Evolutionary conservation across 2,113 vertebrate species (phyloP).

Genomic region (Chinchilla lanigera): DNA sequence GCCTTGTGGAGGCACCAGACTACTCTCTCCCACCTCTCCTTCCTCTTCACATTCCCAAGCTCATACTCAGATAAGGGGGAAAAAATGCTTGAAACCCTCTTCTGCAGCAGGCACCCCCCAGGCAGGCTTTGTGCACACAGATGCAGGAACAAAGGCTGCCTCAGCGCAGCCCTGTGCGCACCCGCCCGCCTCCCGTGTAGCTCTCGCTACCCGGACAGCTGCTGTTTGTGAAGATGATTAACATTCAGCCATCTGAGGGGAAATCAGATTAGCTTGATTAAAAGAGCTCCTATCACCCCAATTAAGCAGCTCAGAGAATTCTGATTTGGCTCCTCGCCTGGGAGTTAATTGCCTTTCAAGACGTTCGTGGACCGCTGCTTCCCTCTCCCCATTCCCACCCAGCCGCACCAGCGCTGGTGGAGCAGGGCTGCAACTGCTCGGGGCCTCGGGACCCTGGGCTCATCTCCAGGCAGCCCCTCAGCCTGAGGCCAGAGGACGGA

Average conservation of each 20-base stretch:
- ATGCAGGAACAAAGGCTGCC: slow-evolving; percentile 36
- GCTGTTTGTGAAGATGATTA: slow-evolving; percentile 67
- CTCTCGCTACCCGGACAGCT: slow-evolving; percentile 53
- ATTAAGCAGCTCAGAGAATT: slow-evolving; percentile 59
- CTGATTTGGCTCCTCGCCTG: slow-evolving; percentile 6
- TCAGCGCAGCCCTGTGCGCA: background rate
- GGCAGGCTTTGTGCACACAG: slow-evolving; percentile 39
- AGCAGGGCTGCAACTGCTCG: background rate
- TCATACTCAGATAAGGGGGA: background rate
- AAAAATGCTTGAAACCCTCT: background rate
- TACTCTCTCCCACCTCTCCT: background rate
- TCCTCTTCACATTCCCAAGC: slow-evolving; percentile 25
- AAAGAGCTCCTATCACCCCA: slow-evolving; percentile 68
- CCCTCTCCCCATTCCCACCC: background rate
- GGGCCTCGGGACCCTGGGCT: background rate
- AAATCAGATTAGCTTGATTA: slow-evolving; percentile 78
- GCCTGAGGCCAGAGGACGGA: background rate
- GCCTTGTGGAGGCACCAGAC: background rate
- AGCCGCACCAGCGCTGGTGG: background rate
- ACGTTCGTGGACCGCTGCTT: background rate
- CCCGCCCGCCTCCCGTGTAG: background rate
- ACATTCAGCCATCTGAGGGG: slow-evolving; percentile 58
- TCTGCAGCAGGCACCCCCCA: background rate
- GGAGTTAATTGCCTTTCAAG: slow-evolving; percentile 64
- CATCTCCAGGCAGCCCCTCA: background rate